Evolutionary conservation across 1,140 invertebrate genomes (phyloP), one percentile per base, ranked within the genome.

Genomic region (Drosophila pruinosa): DNA sequence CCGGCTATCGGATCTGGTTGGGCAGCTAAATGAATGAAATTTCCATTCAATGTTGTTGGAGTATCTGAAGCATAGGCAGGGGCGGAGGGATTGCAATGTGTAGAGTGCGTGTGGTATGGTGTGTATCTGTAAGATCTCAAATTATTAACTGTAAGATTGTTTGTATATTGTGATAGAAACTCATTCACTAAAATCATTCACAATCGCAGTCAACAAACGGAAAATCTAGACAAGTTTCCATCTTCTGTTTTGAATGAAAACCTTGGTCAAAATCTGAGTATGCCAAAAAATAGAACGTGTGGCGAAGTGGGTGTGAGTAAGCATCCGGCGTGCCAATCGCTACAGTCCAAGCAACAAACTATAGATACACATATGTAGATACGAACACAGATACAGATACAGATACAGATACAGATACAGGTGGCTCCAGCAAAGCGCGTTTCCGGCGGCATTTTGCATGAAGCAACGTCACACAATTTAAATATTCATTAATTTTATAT

Each of bases 401-500:
- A 28, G 10, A 38, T 38, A 36, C 31, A 22, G 39, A 41, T 53
- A 45, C 17, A 56, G 24, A 28, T 45, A 83, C 80, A 83, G 80
- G 80, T 86, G 82, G 69, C 81, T 81, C 70, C 74, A 88, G 65
- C 78, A 82, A 86, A 82, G 82, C 82, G 82, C 82, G 82, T 88
- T 86, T 86, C 82, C 82, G 82, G 82, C 74, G 78, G 64, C 65
- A 58, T 82, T 88, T 86, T 67, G 61, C 77, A 76, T 81, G 73
- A 75, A 72, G 59, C 56, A 62, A 38, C 43, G 50, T 39, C 43
- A 39, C 71, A 88, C 78, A 78, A 75, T 78, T 88, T 86, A 88
- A 88, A 86, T 86, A 88, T 86, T 86, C 82, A 86, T 86, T 86
- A 82, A 88, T 82, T 82, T 86, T 72, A 88, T 86, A 79, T 88